Evolutionary conservation across 2,888 invertebrate genomes (phyloP).

Genomic region (Tridacna crocea): DNA sequence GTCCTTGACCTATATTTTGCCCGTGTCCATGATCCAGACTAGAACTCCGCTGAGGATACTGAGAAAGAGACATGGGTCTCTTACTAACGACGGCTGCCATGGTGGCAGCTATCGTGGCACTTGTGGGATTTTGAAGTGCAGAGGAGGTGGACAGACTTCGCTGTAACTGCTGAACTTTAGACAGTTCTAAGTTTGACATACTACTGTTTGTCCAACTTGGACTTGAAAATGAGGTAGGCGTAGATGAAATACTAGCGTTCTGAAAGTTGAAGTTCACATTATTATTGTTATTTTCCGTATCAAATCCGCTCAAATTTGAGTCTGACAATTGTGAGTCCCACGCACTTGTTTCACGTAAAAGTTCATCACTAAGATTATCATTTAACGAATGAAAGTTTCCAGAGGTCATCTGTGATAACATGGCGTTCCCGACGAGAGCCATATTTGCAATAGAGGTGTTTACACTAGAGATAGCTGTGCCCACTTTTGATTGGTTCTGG

Average conservation of each 20-base stretch:
- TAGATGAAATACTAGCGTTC: slow-evolving; percentile 32
- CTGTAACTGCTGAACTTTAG: slow-evolving; percentile 54
- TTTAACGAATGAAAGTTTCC: slow-evolving; percentile 48
- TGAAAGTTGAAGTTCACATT: slow-evolving; percentile 30
- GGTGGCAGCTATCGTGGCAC: slow-evolving; percentile 17
- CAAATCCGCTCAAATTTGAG: slow-evolving; percentile 44
- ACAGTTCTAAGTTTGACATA: slow-evolving; percentile 46
- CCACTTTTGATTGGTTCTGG: slow-evolving; percentile 43
- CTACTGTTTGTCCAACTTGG: slow-evolving; percentile 24
- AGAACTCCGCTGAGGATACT: slow-evolving; percentile 66
- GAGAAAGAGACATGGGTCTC: slow-evolving; percentile 52
- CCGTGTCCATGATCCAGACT: slow-evolving; percentile 63
- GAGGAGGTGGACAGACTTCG: slow-evolving; percentile 48
- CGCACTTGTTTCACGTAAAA: slow-evolving; percentile 41
- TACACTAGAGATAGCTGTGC: slow-evolving; percentile 38
- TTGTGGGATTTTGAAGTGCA: slow-evolving; percentile 15
- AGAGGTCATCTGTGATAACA: slow-evolving; percentile 37
- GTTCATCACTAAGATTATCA: slow-evolving; percentile 51
- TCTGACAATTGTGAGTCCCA: slow-evolving; percentile 59
- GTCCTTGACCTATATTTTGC: slow-evolving; percentile 38
- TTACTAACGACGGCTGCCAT: slow-evolving; percentile 21
- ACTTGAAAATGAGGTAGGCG: slow-evolving; percentile 46
- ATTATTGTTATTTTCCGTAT: slow-evolving; percentile 20
- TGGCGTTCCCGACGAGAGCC: slow-evolving; percentile 60
- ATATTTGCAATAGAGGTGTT: slow-evolving; percentile 59